Evolutionary conservation across 2,888 invertebrate genomes (phyloP), one percentile per base, ranked within the genome.

Genomic region (Volucella inanis): DNA sequence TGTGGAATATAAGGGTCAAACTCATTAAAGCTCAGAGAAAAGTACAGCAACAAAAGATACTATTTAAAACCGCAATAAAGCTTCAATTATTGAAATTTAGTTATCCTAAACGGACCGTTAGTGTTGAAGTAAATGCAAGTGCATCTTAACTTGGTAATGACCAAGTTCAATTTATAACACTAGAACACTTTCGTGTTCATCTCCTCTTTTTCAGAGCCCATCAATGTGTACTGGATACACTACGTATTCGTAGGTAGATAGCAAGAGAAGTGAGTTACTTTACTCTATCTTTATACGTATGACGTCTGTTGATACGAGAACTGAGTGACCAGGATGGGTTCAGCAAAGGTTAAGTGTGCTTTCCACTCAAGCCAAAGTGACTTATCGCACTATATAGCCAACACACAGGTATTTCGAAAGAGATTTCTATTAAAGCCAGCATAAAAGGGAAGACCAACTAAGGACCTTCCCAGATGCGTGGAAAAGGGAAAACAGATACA

Each of bases 41-140:
- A n/a, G n/a, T 61, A 8, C 3, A 12, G 8, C 6, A 15, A 61
- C 10, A 14, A 39, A 31, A 49, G 6, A 11, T 10, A 39, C 10
- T 15, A 31, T 31, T 31, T 6, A 31, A n/a, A 15, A 49, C 41
- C 50, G 41, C 12, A 14, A 22, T 15, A 68, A 74, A 57, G 71
- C 65, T 75, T 71, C 55, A 70, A 75, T 84, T 75, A 75, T 79
- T 61, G 74, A 75, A 59, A 80, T 84, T 84, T 70, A 80, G 80
- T 84, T 84, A 84, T 80, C 74, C 64, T 80, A 72, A 70, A 68
- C 59, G 71, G 64, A 54, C 64, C 77, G 62, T 55, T 71, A 45
- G 75, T 80, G 84, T 71, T 75, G n/a, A 45, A 65, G 47, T 75
- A 67, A 84, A 75, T 84, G 75, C 75, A 84, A 76, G 80, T 76